These are phyloP conservation scores for Sorex maritimensis DNA, from an alignment of 2,797 vertebrate species.

Conservation along the genomic window DNA sequence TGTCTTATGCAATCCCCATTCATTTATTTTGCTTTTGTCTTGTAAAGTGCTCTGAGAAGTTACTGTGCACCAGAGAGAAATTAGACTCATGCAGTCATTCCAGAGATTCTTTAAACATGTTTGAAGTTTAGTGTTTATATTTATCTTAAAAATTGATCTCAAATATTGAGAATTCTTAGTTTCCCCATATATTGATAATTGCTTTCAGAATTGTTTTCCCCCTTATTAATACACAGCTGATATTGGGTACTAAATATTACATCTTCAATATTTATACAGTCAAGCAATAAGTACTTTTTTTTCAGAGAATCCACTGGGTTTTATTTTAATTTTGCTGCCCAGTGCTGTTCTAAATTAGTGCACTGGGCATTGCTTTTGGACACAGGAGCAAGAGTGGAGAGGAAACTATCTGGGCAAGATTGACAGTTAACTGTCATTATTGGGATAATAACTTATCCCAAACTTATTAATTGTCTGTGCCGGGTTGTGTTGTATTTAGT, in stretches of 20 bases:
- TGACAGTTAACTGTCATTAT: neutral
- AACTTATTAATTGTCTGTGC: neutral
- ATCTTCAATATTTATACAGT: slow-evolving; percentile 60
- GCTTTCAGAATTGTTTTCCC: slow-evolving; percentile 49
- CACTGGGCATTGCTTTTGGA: neutral
- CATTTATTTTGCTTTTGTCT: slow-evolving; percentile 75
- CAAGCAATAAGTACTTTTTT: slow-evolving; percentile 66
- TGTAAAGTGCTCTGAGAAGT: slow-evolving; percentile 46
- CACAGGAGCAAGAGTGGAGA: neutral
- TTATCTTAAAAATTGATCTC: slow-evolving; percentile 61
- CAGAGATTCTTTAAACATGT: slow-evolving; percentile 73
- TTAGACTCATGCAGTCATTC: slow-evolving; percentile 59
- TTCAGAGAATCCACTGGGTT: slow-evolving; percentile 49
- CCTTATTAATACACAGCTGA: slow-evolving; percentile 62
- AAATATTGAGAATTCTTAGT: slow-evolving; percentile 53
- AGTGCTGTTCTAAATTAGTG: slow-evolving; percentile 47
- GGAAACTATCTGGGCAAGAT: neutral
- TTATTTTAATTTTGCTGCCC: slow-evolving; percentile 64
- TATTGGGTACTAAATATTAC: slow-evolving; percentile 35
- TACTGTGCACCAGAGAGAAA: slow-evolving; percentile 66
- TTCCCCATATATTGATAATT: neutral
- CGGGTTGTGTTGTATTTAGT: neutral
- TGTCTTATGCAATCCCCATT: slow-evolving; percentile 54
- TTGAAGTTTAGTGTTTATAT: slow-evolving; percentile 46
- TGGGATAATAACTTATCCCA: neutral